Conservation (phyloP, 2,888 invertebrate genomes). For the Leuctra nigra region DNA sequence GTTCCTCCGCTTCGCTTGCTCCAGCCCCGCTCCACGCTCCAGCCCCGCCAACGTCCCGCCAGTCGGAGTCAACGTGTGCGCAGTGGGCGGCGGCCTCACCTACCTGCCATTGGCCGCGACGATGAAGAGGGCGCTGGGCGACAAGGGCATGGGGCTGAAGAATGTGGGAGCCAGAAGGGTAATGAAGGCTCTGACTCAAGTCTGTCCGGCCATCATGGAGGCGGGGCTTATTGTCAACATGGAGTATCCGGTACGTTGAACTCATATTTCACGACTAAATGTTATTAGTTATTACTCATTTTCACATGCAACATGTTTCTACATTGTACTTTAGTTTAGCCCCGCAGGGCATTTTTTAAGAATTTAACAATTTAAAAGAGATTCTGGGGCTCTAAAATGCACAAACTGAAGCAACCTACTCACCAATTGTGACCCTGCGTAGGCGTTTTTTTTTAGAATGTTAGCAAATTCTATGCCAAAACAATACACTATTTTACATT, state of each 20-base stretch:
- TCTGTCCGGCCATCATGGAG: constrained; percentile 46
- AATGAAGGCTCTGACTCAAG: constrained; percentile 34
- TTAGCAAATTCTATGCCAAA: too few species aligned
- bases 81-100: constrained; percentile 4
- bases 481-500: too few species aligned
- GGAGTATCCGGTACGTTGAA: constrained; percentile 38
- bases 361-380: too few species aligned
- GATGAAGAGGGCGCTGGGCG: not conserved
- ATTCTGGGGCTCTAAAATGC: too few species aligned
- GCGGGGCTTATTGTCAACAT: constrained; percentile 42
- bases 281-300: too few species aligned
- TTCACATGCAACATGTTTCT: too few species aligned
- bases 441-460: too few species aligned
- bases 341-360: not conserved
- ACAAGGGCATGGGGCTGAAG: too few species aligned
- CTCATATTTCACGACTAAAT: not conserved
- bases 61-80: constrained; percentile 2
- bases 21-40: not conserved
- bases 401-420: too few species aligned
- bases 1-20: not conserved
- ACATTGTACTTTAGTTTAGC: too few species aligned
- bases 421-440: too few species aligned
- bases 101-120: not conserved
- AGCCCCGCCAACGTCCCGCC: not conserved
- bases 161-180: constrained; percentile 36